These are phyloP conservation scores for Hemitrygon akajei DNA, from an alignment of 2,797 vertebrate genomes.

Conservation along the genomic window DNA sequence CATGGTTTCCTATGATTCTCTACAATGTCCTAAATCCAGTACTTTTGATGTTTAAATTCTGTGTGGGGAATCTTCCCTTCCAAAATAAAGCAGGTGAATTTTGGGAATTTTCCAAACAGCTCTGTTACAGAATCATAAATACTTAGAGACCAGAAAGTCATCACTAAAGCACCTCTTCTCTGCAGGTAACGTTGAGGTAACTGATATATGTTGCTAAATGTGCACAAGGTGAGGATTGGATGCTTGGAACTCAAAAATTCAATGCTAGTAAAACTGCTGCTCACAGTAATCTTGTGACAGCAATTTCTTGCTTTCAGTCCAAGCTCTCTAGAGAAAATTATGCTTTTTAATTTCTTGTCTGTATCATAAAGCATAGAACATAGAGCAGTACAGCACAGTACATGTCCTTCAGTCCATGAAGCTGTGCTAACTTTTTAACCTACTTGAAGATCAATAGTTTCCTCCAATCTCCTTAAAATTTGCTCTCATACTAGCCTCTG, in stretches of 20 bases:
- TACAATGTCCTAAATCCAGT: not conserved
- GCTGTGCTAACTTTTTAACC: too few relatives aligned
- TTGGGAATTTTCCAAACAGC: not conserved
- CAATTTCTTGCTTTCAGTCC: too few relatives aligned
- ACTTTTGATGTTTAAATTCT: not conserved
- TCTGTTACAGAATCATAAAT: not conserved
- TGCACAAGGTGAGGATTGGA: not conserved
- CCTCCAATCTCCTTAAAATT: too few relatives aligned
- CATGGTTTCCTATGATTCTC: not conserved
- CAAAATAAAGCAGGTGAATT: not conserved
- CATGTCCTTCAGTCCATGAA: too few relatives aligned
- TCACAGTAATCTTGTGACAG: too few relatives aligned
- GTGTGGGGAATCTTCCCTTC: not conserved
- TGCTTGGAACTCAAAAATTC: not conserved
- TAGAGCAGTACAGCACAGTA: too few relatives aligned
- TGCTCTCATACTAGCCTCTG: too few relatives aligned
- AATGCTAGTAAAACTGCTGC: not conserved
- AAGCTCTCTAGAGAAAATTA: not conserved
- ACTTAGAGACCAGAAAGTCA: not conserved
- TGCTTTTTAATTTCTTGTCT: not conserved
- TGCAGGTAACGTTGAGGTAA: not conserved
- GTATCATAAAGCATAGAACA: too few relatives aligned
- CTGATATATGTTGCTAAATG: not conserved
- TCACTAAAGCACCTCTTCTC: not conserved
- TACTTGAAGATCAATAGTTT: too few relatives aligned